These are phyloP conservation scores for Pagrus major DNA, from an alignment of 2,113 vertebrate genomes.

Conservation along the genomic window DNA sequence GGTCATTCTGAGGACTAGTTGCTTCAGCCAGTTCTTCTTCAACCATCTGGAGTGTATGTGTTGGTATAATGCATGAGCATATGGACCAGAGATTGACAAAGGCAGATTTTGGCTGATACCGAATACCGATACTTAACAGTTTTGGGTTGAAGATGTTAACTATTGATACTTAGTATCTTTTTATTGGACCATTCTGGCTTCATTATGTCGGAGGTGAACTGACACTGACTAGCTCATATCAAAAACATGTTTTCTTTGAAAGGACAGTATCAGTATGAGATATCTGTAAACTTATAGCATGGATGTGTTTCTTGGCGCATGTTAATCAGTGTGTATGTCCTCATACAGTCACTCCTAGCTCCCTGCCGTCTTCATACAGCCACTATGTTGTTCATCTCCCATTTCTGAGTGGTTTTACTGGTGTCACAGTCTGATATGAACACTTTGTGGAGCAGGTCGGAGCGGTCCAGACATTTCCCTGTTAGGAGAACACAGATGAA, in stretches of 20 bases:
- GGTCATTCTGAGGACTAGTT: neutral
- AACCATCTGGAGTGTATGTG: constrained; percentile 10
- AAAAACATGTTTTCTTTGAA: neutral
- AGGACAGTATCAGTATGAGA: constrained; percentile 16
- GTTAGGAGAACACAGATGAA: constrained; percentile 27
- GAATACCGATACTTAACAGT: too few species aligned
- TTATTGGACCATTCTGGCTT: neutral
- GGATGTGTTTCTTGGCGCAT: constrained; percentile 16
- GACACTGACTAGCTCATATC: constrained; percentile 14
- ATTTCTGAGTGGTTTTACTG: constrained; percentile 92
- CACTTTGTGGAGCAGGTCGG: constrained; percentile 94
- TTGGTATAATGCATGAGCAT: neutral
- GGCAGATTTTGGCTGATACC: constrained; percentile 17
- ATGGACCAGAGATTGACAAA: neutral
- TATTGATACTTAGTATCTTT: constrained; percentile 3
- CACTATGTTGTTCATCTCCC: constrained; percentile 99
- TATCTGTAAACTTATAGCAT: constrained; percentile 18
- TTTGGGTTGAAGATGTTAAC: neutral
- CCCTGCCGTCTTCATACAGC: constrained; percentile 89
- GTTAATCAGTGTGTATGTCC: constrained; percentile 62
- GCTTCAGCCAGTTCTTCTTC: neutral
- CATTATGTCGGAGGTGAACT: neutral
- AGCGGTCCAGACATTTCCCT: constrained; percentile 96
- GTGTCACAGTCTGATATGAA: constrained; percentile 94
- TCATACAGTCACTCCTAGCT: constrained; percentile 86